Base-by-base conservation (phyloP, 2,113 vertebrate species). In the Daubentonia madagascariensis region DNA sequence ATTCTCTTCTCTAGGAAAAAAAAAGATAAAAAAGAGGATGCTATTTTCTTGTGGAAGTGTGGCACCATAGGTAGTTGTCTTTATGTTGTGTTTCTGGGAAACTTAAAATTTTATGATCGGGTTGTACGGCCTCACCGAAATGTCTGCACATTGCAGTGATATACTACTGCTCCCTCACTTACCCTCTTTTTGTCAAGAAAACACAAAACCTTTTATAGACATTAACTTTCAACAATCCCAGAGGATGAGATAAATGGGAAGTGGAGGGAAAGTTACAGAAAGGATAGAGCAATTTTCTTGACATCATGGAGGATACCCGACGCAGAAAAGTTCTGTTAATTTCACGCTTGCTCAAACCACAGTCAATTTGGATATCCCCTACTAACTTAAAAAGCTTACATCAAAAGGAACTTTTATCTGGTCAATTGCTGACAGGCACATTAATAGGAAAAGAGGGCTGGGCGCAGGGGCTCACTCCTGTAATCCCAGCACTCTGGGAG, bases 81-180 rank as follows among this genome's bases (percentile, higher is more conserved):
- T 97, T 96, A 94, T 96, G 90, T 81, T 84, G 57, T 86, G 68
- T 96, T 96, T 95, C 94, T 95, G 87, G 89, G 94, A 92, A 96
- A 89, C 87, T 89, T 92, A 97, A 97, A 86, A 95, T 96, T 97
- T 98, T 97, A 96, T 23, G 88, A 96, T 97, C 83, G 57, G 52
- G 90, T 97, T 89, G 84, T 50, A 76, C 52, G 78, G 67, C 76
- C 87, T 96, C 70, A 90, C 79, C 63, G 72, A 81, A 95, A 83
- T 92, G 96, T 96, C 92, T 92, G 25, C 35, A 45, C 75, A 63
- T 86, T 61, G 54, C 35, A 23, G 22, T 95, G 87, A 94, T 97
- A 81, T 94, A 97, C 59, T 80, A 79, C 30, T 83, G 35, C 45
- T 59, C 70, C 63, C 87, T 97, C 91, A 85, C 70, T 97, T 95